phyloP scores from a whole-genome alignment of 1,140 invertebrate genomes.

The Bombus ignitus region DNA sequence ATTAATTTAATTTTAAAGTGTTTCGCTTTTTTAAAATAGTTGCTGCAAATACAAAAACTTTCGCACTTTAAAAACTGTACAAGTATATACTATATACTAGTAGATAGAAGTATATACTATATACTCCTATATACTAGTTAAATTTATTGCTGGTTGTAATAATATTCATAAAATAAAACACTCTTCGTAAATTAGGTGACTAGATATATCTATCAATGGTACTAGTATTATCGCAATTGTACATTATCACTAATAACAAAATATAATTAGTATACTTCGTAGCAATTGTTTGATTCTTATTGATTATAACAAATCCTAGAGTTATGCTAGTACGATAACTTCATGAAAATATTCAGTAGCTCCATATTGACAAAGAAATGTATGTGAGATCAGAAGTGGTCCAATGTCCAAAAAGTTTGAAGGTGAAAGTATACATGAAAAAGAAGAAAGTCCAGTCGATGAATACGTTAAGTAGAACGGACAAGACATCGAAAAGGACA shows the following conservation, averaged over 20 bases:
- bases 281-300: background rate
- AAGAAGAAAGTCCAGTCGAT: constrained; percentile 56
- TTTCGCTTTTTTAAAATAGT: background rate
- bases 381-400: background rate
- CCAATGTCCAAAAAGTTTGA: constrained; percentile 49
- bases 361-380: background rate
- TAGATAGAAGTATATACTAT: no score
- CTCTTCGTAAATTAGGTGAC: no score
- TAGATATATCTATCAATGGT: no score
- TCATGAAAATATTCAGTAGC: background rate
- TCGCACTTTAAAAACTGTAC: background rate
- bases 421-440: constrained; percentile 63
- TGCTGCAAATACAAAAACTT: background rate
- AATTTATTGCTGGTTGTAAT: no score
- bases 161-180: no score
- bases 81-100: no score
- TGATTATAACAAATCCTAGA: background rate
- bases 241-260: background rate
- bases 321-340: background rate
- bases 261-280: no score
- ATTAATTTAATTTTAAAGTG: background rate
- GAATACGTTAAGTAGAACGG: constrained; percentile 57
- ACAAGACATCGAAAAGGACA: constrained; percentile 37
- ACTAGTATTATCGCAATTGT: no score
- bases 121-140: no score